Base-by-base conservation (phyloP, 2,888 invertebrate species). In the Rhodophaea formosa region DNA sequence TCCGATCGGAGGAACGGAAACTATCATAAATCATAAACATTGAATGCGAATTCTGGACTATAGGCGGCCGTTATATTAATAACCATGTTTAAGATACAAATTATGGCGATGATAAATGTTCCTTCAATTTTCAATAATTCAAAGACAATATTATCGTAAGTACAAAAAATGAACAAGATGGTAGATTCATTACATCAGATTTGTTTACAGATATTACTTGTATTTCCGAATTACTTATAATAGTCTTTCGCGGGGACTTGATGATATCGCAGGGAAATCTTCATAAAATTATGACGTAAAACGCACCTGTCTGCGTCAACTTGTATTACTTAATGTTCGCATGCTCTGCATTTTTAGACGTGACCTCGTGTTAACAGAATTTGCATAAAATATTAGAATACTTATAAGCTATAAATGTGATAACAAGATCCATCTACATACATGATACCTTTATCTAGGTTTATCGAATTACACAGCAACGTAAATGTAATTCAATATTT, bases 401-500 rank as follows among this genome's bases (percentile, higher is more conserved):
- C n/a, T 45, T 45, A 29, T 35, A 6, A 30, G 7, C 2, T 7
- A n/a, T 14, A 32, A 7, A 14, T 30, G 32, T 15, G 7, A 30
- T 32, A 49, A 32, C 30, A 49, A 30, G 30, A 49, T 15, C 29
- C 10, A 14, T 49, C 15, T 49, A 49, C 30, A 14, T 30, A 32
- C 14, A 1, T 10, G 45, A 23, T 45, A 23, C n/a, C 3, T n/a
- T 30, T 30, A 47, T 47, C 12, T 29, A 46, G n/a, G 46, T 12
- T 30, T 51, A 51, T 51, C 17, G 35, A 35, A 51, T 51, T 51
- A 39, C 51, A 35, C 32, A 51, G 51, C 51, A 16, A 51, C 30
- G 35, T 51, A 35, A 35, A 35, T 8, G 51, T 51, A 51, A 51
- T 17, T 51, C 51, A 35, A 51, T 51, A 51, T 35, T 51, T 51